phyloP scores from a whole-genome alignment of 2,113 vertebrate genomes.

The Eulacestoma nigropectus region DNA sequence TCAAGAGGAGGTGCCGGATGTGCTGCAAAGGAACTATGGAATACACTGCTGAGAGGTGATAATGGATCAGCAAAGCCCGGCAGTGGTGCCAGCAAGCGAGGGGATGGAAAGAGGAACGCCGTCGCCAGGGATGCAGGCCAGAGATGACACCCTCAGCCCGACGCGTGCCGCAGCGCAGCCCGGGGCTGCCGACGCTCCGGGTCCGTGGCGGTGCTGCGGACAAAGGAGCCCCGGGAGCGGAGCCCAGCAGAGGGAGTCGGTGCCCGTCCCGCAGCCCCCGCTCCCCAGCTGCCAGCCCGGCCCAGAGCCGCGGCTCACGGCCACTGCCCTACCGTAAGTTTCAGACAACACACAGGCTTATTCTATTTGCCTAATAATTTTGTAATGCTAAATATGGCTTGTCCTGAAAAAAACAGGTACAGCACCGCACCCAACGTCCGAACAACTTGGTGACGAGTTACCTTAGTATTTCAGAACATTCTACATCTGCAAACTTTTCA shows the following conservation, averaged over 20 bases:
- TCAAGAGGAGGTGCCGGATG: not conserved
- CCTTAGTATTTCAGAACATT: not conserved
- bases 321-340: not conserved
- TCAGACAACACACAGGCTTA: not conserved
- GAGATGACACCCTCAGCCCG: not conserved
- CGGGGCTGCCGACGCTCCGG: not conserved
- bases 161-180: accelerated
- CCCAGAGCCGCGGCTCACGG: not conserved
- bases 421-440: not conserved
- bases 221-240: not conserved
- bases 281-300: not conserved
- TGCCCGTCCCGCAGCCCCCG: not conserved
- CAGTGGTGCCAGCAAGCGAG: accelerated
- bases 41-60: not conserved
- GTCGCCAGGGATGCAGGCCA: not conserved
- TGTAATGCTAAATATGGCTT: not conserved
- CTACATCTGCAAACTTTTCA: not conserved
- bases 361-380: accelerated
- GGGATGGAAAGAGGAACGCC: not conserved
- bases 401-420: not conserved
- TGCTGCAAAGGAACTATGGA: not conserved
- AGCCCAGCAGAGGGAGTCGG: not conserved
- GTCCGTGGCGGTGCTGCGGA: not conserved
- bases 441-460: accelerated
- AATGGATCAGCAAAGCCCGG: not conserved